These are phyloP conservation scores for Iselma pallidipennis DNA, from an alignment of 2,888 invertebrate species.

Conservation along the genomic window DNA sequence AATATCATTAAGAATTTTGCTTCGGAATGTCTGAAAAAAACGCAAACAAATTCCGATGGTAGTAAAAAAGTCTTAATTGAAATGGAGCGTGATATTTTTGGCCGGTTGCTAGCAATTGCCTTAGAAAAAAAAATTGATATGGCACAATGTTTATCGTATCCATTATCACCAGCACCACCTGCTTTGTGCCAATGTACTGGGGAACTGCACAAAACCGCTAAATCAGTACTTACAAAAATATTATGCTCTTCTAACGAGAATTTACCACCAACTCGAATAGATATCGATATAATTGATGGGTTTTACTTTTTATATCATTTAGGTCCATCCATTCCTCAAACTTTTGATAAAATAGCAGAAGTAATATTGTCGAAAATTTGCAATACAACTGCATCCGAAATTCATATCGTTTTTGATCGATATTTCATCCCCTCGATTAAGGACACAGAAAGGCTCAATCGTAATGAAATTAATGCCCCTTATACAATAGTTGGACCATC, in stretches of 20 bases:
- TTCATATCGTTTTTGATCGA: constrained; percentile 27
- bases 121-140: constrained; percentile 42
- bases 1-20: constrained; percentile 38
- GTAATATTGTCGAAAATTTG: constrained; percentile 41
- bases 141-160: constrained; percentile 30
- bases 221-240: constrained; percentile 26
- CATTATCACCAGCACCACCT: constrained; percentile 19
- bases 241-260: constrained; percentile 3
- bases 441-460: no score
- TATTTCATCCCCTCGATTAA: no score
- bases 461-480: no score
- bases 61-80: constrained; percentile 33
- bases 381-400: constrained; percentile 30
- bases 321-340: constrained; percentile 35
- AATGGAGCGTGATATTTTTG: constrained; percentile 41
- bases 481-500: constrained; percentile 17
- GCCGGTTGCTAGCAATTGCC: constrained; percentile 37
- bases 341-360: constrained; percentile 40
- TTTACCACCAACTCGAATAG: constrained; percentile 16
- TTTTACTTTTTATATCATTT: constrained; percentile 36
- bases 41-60: constrained; percentile 19
- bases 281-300: constrained; percentile 40
- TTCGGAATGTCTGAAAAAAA: constrained; percentile 26
- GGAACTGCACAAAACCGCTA: constrained; percentile 30
- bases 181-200: constrained; percentile 24